Conservation (phyloP, 2,888 invertebrate genomes). For the Dichetophora obliterata region DNA sequence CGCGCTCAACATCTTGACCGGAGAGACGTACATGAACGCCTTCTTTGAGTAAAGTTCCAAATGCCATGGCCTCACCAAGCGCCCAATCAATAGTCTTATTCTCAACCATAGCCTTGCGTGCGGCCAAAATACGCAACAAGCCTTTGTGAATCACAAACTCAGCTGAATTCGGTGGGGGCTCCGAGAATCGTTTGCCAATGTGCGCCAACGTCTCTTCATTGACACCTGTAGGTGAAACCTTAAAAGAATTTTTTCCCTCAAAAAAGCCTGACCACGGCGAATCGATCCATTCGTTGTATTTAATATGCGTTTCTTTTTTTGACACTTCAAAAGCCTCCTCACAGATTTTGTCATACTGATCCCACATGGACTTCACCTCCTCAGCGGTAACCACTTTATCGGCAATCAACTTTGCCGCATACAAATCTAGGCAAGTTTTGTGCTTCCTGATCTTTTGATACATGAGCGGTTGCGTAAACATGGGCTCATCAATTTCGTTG, state of each 20-base stretch:
- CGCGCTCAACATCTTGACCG: conserved; percentile 97
- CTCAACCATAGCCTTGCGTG: conserved; percentile 94
- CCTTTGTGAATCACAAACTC: conserved; percentile 78
- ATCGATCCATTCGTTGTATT: conserved; percentile 84
- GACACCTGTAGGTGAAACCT: conserved; percentile 76
- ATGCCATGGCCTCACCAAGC: conserved; percentile 98
- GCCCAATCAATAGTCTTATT: conserved; percentile 95
- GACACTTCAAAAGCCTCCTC: conserved; percentile 79
- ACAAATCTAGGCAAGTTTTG: conserved; percentile 76
- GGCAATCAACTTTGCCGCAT: conserved; percentile 79
- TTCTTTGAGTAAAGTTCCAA: conserved; percentile 96
- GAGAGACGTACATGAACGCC: conserved; percentile 96
- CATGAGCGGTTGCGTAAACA: conserved; percentile 95
- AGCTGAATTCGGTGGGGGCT: conserved; percentile 75
- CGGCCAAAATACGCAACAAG: conserved; percentile 88
- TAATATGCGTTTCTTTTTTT: conserved; percentile 77
- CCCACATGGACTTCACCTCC: conserved; percentile 74
- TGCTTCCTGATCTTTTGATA: conserved; percentile 85
- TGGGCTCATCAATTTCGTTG: conserved; percentile 95
- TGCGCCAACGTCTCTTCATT: conserved; percentile 75
- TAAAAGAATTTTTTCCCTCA: conserved; percentile 74
- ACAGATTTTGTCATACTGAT: conserved; percentile 71
- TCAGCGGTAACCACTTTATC: conserved; percentile 80
- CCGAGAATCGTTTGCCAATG: conserved; percentile 77
- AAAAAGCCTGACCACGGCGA: conserved; percentile 80